phyloP scores from a whole-genome alignment of 2,888 invertebrate genomes.

The Oconnorella tubifera region DNA sequence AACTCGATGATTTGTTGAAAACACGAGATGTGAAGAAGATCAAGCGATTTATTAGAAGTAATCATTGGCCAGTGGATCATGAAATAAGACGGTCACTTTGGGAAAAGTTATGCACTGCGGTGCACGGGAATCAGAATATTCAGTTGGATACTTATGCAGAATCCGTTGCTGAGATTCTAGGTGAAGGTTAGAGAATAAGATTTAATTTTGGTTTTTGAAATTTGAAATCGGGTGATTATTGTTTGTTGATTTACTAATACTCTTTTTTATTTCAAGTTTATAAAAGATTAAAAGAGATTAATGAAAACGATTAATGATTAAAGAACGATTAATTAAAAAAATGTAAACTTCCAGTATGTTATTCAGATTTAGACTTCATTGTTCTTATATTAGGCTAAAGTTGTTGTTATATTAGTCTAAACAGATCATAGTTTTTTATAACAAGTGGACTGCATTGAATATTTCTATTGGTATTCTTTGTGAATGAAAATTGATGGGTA shows the following conservation, averaged over 20 bases:
- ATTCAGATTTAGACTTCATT: too few relatives aligned
- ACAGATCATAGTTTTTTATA: too few relatives aligned
- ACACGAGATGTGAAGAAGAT: conserved; percentile 18
- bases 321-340: too few relatives aligned
- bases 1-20: conserved; percentile 14
- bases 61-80: conserved; percentile 26
- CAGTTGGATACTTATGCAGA: conserved; percentile 22
- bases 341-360: too few relatives aligned
- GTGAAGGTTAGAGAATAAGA: conserved; percentile 30
- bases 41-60: conserved; percentile 20
- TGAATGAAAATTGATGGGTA: too few relatives aligned
- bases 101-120: conserved; percentile 16
- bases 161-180: conserved; percentile 23
- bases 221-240: not conserved
- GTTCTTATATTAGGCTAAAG: too few relatives aligned
- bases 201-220: too few relatives aligned
- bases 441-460: too few relatives aligned
- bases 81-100: conserved; percentile 22
- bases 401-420: too few relatives aligned
- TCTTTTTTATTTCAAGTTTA: not conserved
- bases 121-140: conserved; percentile 9
- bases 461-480: too few relatives aligned
- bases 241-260: not conserved
- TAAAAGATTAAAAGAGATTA: too few relatives aligned
- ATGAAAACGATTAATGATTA: too few relatives aligned